These are phyloP conservation scores for Pardosa pseudoannulata DNA, from an alignment of 2,888 invertebrate species.

Conservation along the genomic window DNA sequence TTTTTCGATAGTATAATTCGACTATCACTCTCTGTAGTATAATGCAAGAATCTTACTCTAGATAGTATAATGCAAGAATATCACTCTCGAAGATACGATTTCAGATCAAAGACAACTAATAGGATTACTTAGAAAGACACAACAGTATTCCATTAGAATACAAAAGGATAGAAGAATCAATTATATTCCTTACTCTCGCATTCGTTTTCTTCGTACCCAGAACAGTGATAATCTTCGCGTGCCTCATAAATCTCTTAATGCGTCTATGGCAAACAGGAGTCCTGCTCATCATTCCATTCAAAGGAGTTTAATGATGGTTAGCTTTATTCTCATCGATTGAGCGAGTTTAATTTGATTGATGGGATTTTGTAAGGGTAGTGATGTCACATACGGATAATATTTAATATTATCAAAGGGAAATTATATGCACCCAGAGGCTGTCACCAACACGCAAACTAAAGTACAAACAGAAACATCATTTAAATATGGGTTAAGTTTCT, in stretches of 20 bases:
- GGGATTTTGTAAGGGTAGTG: slow-evolving; percentile 22
- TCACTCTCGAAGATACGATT: no score
- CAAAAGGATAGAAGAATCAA: no score
- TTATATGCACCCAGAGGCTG: neutral
- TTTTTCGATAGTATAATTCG: no score
- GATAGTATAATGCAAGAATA: no score
- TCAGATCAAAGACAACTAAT: no score
- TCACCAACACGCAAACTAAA: neutral
- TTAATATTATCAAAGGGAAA: neutral
- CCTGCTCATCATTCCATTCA: slow-evolving; percentile 35
- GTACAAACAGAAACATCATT: neutral
- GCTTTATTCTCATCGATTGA: slow-evolving; percentile 29
- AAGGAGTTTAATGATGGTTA: slow-evolving; percentile 34
- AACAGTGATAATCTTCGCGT: slow-evolving; percentile 15
- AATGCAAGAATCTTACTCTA: no score
- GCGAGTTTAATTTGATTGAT: slow-evolving; percentile 36
- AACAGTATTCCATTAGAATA: no score
- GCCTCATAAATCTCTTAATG: slow-evolving; percentile 29
- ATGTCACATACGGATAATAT: slow-evolving; percentile 8
- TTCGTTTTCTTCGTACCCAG: no score
- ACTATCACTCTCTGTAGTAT: no score
- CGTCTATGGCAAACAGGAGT: slow-evolving; percentile 28
- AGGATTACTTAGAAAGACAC: no score
- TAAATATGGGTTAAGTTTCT: neutral
- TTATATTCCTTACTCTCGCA: no score